These are phyloP conservation scores for Margarornis squamiger DNA, from an alignment of 2,797 vertebrate species.

Conservation along the genomic window DNA sequence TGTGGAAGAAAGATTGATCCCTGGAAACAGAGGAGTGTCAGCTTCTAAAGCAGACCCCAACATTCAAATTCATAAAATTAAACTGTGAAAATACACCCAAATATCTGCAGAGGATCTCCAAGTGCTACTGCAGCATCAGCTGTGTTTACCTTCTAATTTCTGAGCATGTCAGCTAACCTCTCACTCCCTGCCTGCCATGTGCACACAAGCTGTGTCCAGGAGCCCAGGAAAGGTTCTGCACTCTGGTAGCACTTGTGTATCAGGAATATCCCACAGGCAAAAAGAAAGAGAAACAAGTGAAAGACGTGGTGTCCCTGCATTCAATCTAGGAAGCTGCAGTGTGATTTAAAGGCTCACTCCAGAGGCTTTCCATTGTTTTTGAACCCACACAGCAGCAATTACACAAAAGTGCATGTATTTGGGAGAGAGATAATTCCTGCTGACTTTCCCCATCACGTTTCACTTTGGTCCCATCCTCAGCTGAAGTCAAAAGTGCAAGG, in stretches of 20 bases:
- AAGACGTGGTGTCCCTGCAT: neutral
- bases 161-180: neutral
- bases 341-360: neutral
- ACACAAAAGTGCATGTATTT: neutral
- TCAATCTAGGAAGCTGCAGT: neutral
- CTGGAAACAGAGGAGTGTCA: neutral
- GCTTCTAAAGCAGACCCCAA: neutral
- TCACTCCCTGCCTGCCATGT: neutral
- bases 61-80: neutral
- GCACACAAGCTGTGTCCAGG: neutral
- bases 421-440: neutral
- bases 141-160: neutral
- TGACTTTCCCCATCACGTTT: neutral
- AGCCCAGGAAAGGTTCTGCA: neutral
- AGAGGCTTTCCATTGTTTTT: neutral
- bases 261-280: neutral
- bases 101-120: neutral
- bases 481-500: neutral
- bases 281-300: neutral
- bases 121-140: neutral
- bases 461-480: neutral
- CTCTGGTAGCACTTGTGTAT: neutral
- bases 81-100: neutral
- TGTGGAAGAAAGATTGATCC: neutral
- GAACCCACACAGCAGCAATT: neutral